Conservation (phyloP, 2,888 invertebrate genomes). For the Sinopyrophorus schimmeli region DNA sequence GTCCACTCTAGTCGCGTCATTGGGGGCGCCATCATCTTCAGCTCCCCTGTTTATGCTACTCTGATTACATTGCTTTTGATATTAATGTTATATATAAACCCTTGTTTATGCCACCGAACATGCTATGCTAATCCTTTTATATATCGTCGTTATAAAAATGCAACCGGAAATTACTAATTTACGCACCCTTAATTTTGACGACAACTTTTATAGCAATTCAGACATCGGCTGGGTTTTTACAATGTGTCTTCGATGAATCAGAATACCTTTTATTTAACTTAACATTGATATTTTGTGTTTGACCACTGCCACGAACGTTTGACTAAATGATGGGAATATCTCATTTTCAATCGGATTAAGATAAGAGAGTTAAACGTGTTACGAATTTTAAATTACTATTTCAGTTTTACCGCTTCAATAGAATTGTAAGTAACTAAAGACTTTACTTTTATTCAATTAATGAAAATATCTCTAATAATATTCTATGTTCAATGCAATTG, state of each 20-base stretch:
- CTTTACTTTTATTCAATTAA: too few species aligned
- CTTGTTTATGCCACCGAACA: conserved; percentile 16
- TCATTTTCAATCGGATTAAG: conserved; percentile 6
- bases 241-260: neutral
- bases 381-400: conserved; percentile 1
- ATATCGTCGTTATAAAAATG: conserved; percentile 1
- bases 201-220: neutral
- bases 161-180: conserved; percentile 9
- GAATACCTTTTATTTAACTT: neutral
- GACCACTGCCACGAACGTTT: too few species aligned
- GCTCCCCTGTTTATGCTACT: conserved; percentile 49
- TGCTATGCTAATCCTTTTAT: conserved; percentile 14
- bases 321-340: conserved; percentile 3
- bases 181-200: conserved; percentile 1
- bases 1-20: conserved; percentile 48
- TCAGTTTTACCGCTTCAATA: too few species aligned
- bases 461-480: too few species aligned
- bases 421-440: too few species aligned
- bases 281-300: neutral
- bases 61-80: conserved; percentile 42
- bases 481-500: too few species aligned
- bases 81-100: conserved; percentile 46
- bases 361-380: conserved; percentile 1
- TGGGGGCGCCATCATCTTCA: conserved; percentile 43
- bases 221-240: conserved; percentile 2